Conservation (phyloP, 2,888 invertebrate genomes). For the Noctua janthina region DNA sequence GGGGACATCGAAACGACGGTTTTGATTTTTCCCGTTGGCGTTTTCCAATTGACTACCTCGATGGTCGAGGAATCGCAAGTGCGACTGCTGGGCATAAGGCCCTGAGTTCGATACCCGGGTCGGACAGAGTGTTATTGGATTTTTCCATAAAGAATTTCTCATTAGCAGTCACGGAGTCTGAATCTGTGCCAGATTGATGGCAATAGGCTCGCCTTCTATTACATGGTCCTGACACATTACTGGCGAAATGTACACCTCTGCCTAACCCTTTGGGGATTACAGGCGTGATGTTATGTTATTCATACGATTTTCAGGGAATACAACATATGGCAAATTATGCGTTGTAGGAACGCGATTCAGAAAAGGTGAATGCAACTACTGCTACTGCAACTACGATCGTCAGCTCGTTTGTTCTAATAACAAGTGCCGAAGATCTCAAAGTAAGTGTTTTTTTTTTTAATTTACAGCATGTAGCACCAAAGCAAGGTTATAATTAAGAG, state of each 20-base stretch:
- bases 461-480: not conserved
- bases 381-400: conserved; percentile 21
- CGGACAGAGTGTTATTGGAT: not conserved
- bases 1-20: too few species aligned
- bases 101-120: not conserved
- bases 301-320: conserved; percentile 1
- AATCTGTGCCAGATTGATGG: too few species aligned
- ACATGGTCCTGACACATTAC: not conserved
- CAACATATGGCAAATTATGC: not conserved
- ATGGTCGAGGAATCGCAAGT: not conserved
- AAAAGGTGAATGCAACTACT: conserved; percentile 34
- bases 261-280: not conserved
- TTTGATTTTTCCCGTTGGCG: too few species aligned
- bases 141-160: too few species aligned
- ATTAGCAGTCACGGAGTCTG: too few species aligned
- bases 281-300: not conserved
- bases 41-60: too few species aligned
- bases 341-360: conserved; percentile 14
- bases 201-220: not conserved
- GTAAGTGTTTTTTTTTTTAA: conserved; percentile 5
- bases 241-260: not conserved
- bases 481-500: too few species aligned
- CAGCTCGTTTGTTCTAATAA: conserved; percentile 12
- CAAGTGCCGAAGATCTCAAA: not conserved
- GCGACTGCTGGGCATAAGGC: not conserved